Evolutionary conservation across 1,140 invertebrate species (phyloP), one percentile per base, ranked within the genome.

Genomic region (Drosophila sp.): DNA sequence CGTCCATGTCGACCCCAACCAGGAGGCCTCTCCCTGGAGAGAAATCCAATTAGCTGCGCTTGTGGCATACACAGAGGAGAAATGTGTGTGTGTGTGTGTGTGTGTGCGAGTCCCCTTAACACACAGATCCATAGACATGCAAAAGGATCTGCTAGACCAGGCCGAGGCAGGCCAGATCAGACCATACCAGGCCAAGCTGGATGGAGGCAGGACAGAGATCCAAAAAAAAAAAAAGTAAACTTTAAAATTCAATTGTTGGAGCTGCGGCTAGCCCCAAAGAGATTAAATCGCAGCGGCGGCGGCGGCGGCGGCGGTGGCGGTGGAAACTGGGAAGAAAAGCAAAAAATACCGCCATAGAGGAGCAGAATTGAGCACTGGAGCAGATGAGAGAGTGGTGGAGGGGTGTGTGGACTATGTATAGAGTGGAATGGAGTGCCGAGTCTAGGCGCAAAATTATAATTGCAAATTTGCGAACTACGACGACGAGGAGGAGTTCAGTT

Each of bases 41-140:
- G 85, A 89, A 89, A 89, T 89, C 84, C 84, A 89, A 89, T 89
- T 89, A 89, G 84, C 80, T 67, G 84, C 84, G 84, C 84, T 72
- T 79, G 76, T 89, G 86, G 84, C 81, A 84, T 80, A 84, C 80
- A 79, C 78, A 78, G 70, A 79, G 75, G 63, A 73, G 70, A 78
- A 79, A 73, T 58, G 30, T 35, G 4, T 57, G 75, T 70, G 56
- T 58, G 56, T 55, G 27, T 32, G 23, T 54, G n/a, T 47, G 44
- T 40, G 38, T 40, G 38, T 40, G 7, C 11, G 40, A 41, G 27
- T 50, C 72, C 71, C 71, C 40, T 41, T 17, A 11, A 75, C 61
- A 72, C 72, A 68, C 41, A 56, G 58, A 56, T 50, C 27, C 44
- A 57, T 35, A 74, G 63, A 87, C 83, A 87, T 87, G 83, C 84